A percentile compares a stretch with the other conserved stretches of the same genome.
Conservation (phyloP, 2,888 invertebrate genomes). For the Tolmerus cingulatus region DNA sequence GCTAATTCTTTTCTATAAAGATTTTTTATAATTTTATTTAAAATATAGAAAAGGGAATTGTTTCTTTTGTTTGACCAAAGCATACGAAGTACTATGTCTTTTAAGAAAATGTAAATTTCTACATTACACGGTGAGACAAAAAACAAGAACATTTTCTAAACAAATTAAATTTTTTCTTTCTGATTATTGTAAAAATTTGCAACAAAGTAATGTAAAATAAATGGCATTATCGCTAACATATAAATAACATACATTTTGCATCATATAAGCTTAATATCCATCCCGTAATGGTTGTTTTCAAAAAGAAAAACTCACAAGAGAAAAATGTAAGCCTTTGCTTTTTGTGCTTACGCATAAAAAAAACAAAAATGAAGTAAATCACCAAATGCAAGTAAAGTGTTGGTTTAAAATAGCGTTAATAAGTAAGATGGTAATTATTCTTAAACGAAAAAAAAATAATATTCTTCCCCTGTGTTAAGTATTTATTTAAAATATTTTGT, state of each 20-base stretch:
- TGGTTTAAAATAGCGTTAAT: slow-evolving; percentile 12
- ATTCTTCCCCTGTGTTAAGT: slow-evolving; percentile 13
- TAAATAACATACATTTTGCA: slow-evolving; percentile 27
- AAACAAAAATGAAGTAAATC: slow-evolving; percentile 11
- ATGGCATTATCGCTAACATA: slow-evolving; percentile 22
- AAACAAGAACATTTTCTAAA: not conserved
- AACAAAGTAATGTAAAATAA: slow-evolving; percentile 2
- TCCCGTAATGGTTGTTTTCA: slow-evolving; percentile 24
- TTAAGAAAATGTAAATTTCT: not conserved
- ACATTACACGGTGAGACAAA: not conserved
- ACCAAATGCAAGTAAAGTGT: slow-evolving; percentile 22
- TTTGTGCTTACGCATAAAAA: slow-evolving; percentile 26
- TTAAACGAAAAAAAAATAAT: not conserved
- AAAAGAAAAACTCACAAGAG: not conserved
- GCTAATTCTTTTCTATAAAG: not conserved
- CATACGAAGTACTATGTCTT: not conserved
- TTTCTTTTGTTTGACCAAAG: not conserved
- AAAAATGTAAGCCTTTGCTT: slow-evolving; percentile 27
- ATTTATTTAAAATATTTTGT: not conserved
- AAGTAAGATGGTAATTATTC: slow-evolving; percentile 19
- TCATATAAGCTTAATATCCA: slow-evolving; percentile 34
- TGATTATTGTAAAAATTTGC: slow-evolving; percentile 13
- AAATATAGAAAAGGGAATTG: not conserved
- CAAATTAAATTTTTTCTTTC: not conserved
- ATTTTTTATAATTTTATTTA: not conserved